phyloP scores from a whole-genome alignment of 1,140 invertebrate species.

The Homarus americanus region DNA sequence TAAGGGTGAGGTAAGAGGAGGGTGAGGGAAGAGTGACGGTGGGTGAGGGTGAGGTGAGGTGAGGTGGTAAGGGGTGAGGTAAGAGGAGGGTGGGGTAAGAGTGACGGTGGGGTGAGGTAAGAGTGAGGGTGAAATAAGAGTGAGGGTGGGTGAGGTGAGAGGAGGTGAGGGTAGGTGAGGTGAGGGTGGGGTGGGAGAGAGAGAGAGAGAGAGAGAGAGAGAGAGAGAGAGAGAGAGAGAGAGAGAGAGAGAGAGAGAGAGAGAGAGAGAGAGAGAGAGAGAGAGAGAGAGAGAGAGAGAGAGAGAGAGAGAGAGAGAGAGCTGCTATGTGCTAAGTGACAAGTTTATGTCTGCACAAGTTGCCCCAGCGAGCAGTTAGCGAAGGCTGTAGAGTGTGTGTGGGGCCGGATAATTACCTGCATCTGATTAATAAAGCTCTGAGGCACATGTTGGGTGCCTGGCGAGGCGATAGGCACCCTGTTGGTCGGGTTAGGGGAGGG shows the following conservation, averaged over 20 bases:
- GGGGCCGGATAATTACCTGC: no score
- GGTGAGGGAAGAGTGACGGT: neutral
- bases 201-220: conserved; percentile 34
- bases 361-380: no score
- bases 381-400: no score
- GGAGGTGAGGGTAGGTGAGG: neutral
- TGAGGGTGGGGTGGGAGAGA: neutral
- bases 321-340: no score
- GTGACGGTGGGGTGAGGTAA: neutral
- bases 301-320: no score
- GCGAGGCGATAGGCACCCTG: no score
- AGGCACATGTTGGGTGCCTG: no score
- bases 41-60: neutral
- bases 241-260: conserved; percentile 20
- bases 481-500: no score
- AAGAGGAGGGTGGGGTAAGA: neutral
- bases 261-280: neutral
- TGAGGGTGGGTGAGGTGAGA: neutral
- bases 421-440: no score
- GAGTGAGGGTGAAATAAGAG: neutral
- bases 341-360: no score
- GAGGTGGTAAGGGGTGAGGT: neutral
- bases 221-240: conserved; percentile 34
- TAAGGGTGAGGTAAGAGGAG: neutral
- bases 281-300: neutral